Evolutionary conservation across 2,888 invertebrate genomes (phyloP), one percentile per base, ranked within the genome.

Genomic region (Tineola bisselliella): DNA sequence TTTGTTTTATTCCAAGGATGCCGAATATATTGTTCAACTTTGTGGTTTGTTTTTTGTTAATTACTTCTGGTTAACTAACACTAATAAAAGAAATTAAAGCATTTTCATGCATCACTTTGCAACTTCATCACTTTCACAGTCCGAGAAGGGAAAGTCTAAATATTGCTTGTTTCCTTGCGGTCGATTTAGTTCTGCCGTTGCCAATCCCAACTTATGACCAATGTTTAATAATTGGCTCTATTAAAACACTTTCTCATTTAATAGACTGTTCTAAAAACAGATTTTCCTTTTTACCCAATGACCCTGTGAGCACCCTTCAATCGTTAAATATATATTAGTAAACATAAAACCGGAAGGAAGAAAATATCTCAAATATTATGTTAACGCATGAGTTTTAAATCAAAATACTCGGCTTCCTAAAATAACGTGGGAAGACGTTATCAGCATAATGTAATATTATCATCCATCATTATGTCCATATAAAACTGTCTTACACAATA

Each of bases 111-210:
- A n/a, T 38, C 18, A 15, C 18, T 15, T 58, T 43, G 59, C 19
- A 75, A 4, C 6, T 81, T 84, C 82, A 82, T 83, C 84, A 81
- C 86, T 87, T 87, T 86, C 86, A 81, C 86, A 74, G 80, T 75
- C 79, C 78, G 78, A 82, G 84, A 86, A 84, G 82, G 81, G 86
- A 86, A 87, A 86, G 84, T 81, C 66, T 70, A 64, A 64, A 70
- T 77, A 77, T 78, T 76, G 79, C 76, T 72, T 79, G 78, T 71
- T 84, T 84, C 86, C 87, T 86, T 86, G 86, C 79, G 84, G 83
- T 84, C 79, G 81, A 82, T 79, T 82, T 75, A 76, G 70, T 75
- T 12, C 25, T 1, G 17, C 6, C 12, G 54, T 54, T 13, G 54
- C 54, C 54, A 25, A 54, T 25, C 25, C 12, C 54, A 54, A 18